These are phyloP conservation scores for Hermatobates lingyangjiaoensis DNA, from an alignment of 1,140 invertebrate species.

Conservation along the genomic window DNA sequence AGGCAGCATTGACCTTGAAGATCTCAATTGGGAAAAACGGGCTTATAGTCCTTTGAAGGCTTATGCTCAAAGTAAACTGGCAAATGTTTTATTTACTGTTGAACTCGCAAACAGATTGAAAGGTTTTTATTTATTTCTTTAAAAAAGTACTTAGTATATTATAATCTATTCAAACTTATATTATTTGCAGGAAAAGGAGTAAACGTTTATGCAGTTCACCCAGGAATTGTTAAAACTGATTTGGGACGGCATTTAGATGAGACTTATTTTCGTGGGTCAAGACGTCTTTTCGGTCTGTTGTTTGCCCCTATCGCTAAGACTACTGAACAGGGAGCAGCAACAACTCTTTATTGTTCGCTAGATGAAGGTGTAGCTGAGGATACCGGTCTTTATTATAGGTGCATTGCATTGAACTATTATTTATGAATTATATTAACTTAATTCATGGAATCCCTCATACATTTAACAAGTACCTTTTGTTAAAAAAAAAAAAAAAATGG, in stretches of 20 bases:
- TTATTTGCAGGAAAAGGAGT: conserved; percentile 26
- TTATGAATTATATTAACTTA: neutral
- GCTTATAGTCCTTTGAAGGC: conserved; percentile 34
- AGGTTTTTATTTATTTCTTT: conserved; percentile 22
- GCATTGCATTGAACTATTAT: conserved; percentile 8
- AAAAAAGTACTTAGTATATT: neutral
- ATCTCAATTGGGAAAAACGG: conserved; percentile 41
- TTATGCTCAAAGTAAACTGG: conserved; percentile 54
- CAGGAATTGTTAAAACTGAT: conserved; percentile 53
- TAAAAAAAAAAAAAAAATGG: neutral
- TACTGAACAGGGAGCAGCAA: conserved; percentile 52
- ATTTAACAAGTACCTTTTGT: neutral
- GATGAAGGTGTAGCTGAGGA: conserved; percentile 41
- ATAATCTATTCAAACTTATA: neutral
- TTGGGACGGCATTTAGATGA: conserved; percentile 44
- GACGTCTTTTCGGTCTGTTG: conserved; percentile 18
- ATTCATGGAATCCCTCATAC: neutral
- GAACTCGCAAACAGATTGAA: conserved; percentile 37
- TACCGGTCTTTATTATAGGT: conserved; percentile 44
- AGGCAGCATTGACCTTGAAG: conserved; percentile 44
- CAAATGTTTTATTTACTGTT: conserved; percentile 49
- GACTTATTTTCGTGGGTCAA: conserved; percentile 25
- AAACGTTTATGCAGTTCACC: conserved; percentile 47
- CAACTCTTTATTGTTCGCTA: conserved; percentile 54
- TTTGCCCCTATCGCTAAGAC: conserved; percentile 33